These are phyloP conservation scores for Sus cebifrons DNA, from an alignment of 2,797 vertebrate genomes.

Conservation along the genomic window DNA sequence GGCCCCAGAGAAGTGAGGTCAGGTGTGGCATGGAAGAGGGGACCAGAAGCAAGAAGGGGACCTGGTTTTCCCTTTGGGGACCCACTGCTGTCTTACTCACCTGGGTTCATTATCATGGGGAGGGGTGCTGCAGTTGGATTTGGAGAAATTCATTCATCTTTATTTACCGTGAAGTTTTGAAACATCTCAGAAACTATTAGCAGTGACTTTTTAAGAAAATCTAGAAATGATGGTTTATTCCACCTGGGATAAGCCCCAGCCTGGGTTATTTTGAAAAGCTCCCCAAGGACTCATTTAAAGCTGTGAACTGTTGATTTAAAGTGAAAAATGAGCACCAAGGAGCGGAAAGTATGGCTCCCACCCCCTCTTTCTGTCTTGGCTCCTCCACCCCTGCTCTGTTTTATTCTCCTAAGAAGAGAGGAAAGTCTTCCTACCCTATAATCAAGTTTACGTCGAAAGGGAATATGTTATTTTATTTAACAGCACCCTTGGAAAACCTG, in stretches of 20 bases:
- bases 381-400: background rate
- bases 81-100: background rate
- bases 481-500: background rate
- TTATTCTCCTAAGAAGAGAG: background rate
- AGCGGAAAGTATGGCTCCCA: background rate
- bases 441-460: background rate
- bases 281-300: background rate
- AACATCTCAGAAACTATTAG: constrained; percentile 13
- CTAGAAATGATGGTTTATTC: constrained; percentile 19
- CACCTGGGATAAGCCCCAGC: background rate
- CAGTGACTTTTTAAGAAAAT: constrained; percentile 10
- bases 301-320: background rate
- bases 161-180: background rate
- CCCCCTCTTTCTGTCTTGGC: background rate
- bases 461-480: background rate
- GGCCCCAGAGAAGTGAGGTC: background rate
- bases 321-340: background rate
- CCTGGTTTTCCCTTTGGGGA: background rate
- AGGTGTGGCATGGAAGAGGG: background rate
- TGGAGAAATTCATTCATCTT: background rate
- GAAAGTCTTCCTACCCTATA: background rate
- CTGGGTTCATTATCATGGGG: background rate
- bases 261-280: constrained; percentile 38
- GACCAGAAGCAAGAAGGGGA: background rate
- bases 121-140: background rate